Conservation (phyloP, 2,888 invertebrate genomes). For the Aromia moschata region DNA sequence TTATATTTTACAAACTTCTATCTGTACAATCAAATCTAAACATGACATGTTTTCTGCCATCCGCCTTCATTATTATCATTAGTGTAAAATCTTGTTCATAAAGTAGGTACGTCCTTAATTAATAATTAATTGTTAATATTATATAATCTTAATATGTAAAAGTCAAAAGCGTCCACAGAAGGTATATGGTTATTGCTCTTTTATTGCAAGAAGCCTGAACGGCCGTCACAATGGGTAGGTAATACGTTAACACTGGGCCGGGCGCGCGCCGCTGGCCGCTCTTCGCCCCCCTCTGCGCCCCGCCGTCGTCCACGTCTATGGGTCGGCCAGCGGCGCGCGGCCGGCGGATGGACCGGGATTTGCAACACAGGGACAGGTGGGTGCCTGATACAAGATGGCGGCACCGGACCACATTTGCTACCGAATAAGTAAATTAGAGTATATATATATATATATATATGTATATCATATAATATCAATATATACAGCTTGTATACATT, state of each 20-base stretch:
- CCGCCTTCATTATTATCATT: conserved; percentile 61
- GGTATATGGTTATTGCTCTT: conserved; percentile 67
- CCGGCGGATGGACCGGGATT: conserved; percentile 58
- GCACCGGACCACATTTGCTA: conserved; percentile 61
- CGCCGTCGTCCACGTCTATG: conserved; percentile 15
- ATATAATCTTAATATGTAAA: conserved; percentile 63
- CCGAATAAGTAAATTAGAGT: conserved; percentile 61
- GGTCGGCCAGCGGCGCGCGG: conserved; percentile 47
- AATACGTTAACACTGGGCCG: conserved; percentile 70
- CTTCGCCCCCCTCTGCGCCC: conserved; percentile 10
- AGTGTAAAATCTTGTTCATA: conserved; percentile 66
- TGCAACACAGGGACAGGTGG: conserved; percentile 62
- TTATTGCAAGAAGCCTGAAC: conserved; percentile 69
- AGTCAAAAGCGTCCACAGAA: conserved; percentile 66
- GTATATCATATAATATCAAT: conserved; percentile 59
- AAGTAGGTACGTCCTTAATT: conserved; percentile 65
- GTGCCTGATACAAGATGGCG: conserved; percentile 62
- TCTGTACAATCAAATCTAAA: conserved; percentile 64
- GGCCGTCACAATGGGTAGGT: conserved; percentile 65
- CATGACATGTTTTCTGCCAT: conserved; percentile 55
- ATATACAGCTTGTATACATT: conserved; percentile 64
- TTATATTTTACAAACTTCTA: conserved; percentile 62
- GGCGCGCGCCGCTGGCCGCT: conserved; percentile 6
- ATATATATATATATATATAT: conserved; percentile 58
- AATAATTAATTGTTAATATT: conserved; percentile 60